phyloP scores from a whole-genome alignment of 2,113 vertebrate genomes.

The Recurvirostra avosetta region DNA sequence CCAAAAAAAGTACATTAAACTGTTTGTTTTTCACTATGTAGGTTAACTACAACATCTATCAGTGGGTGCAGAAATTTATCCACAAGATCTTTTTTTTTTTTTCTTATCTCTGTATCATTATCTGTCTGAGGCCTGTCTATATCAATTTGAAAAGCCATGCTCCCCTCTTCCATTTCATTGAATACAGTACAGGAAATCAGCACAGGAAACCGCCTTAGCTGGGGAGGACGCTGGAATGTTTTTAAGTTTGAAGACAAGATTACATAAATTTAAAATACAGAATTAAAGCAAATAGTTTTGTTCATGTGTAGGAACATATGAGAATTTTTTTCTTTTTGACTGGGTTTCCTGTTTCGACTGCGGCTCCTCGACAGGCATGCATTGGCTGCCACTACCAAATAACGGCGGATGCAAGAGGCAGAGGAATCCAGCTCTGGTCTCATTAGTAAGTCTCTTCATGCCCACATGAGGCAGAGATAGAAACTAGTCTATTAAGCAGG shows the following conservation, averaged over 20 bases:
- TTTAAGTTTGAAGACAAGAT: neutral
- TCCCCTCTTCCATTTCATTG: neutral
- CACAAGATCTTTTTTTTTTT: neutral
- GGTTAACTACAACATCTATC: neutral
- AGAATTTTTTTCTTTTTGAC: neutral
- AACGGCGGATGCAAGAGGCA: neutral
- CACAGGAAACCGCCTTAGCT: neutral
- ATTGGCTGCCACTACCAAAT: neutral
- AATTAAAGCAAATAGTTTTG: neutral
- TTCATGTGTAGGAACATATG: fast-evolving
- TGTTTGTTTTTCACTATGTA: neutral
- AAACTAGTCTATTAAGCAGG: neutral
- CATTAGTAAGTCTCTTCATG: neutral
- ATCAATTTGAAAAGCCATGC: neutral
- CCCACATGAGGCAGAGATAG: neutral
- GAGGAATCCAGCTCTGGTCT: neutral
- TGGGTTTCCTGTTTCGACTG: neutral
- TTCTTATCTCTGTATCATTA: neutral
- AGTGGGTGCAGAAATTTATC: neutral
- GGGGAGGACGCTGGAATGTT: neutral
- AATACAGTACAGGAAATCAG: neutral
- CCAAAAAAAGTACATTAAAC: neutral
- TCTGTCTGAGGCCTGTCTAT: neutral
- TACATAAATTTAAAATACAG: neutral
- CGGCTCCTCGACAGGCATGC: fast-evolving